Conservation (phyloP, 1,140 invertebrate genomes). For the Fopius arisanus region DNA sequence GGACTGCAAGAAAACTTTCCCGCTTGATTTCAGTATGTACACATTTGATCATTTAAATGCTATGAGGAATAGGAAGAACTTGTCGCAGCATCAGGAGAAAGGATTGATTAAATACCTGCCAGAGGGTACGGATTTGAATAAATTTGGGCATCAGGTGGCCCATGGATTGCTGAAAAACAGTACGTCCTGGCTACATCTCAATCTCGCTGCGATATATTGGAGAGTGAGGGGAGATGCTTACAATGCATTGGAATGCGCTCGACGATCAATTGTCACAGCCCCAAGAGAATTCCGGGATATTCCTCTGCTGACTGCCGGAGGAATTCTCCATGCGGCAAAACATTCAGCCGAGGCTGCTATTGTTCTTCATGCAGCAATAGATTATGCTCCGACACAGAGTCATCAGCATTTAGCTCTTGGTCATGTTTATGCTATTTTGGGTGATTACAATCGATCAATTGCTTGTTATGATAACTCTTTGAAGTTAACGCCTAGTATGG, state of each 20-base stretch:
- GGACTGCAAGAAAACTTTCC: constrained; percentile 72
- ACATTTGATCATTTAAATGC: constrained; percentile 83
- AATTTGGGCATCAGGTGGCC: constrained; percentile 74
- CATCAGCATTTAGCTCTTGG: constrained; percentile 82
- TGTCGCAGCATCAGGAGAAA: constrained; percentile 72
- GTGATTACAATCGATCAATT: constrained; percentile 72
- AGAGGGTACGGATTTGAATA: constrained; percentile 70
- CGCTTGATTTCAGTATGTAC: constrained; percentile 79
- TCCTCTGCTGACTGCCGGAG: constrained; percentile 81
- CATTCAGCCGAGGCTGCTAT: constrained; percentile 81
- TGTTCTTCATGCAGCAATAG: constrained; percentile 80
- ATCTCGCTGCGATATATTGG: constrained; percentile 87
- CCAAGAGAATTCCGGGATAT: constrained; percentile 81
- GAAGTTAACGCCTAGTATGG: constrained; percentile 68
- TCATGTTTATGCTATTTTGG: constrained; percentile 76
- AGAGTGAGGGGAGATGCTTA: constrained; percentile 79
- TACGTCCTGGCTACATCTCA: constrained; percentile 85
- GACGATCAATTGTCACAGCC: constrained; percentile 79
- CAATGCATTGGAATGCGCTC: constrained; percentile 82
- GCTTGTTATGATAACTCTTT: constrained; percentile 77
- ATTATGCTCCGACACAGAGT: constrained; percentile 76
- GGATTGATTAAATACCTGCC: constrained; percentile 71
- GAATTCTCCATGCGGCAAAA: constrained; percentile 78
- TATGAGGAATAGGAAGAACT: constrained; percentile 72
- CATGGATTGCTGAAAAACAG: constrained; percentile 74